A percentile compares a stretch with the other conserved stretches of the same genome.
phyloP scores from a whole-genome alignment of 2,113 vertebrate genomes.

The Hemiscyllium ocellatum region DNA sequence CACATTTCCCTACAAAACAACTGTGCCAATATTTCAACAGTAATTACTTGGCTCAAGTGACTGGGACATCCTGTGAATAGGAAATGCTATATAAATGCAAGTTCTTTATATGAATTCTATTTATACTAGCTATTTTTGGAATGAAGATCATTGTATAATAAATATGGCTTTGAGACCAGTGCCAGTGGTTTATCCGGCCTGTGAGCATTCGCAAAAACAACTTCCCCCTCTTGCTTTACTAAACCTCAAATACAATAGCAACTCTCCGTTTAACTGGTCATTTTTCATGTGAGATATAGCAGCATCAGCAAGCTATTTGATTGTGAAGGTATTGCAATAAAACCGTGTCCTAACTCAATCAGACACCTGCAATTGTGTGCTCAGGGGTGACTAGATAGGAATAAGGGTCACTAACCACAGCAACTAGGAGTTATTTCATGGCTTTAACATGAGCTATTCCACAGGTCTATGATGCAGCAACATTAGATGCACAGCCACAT shows the following conservation, averaged over 20 bases:
- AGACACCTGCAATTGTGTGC: not conserved
- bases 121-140: not conserved
- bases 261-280: not conserved
- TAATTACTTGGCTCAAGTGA: not conserved
- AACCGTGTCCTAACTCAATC: not conserved
- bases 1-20: not conserved
- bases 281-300: no score
- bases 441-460: not conserved
- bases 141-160: not conserved
- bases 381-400: not conserved
- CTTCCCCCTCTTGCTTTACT: not conserved
- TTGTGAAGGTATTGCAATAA: not conserved
- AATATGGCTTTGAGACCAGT: not conserved
- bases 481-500: not conserved
- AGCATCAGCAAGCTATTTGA: not conserved
- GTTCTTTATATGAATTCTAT: not conserved
- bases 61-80: not conserved
- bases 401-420: not conserved
- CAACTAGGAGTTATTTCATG: not conserved
- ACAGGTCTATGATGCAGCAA: not conserved
- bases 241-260: not conserved
- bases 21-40: not conserved
- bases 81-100: slow-evolving; percentile 4
- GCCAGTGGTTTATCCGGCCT: not conserved
- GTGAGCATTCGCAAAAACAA: not conserved